Evolutionary conservation across 2,113 vertebrate genomes (phyloP).

Genomic region (Macrotus californicus): DNA sequence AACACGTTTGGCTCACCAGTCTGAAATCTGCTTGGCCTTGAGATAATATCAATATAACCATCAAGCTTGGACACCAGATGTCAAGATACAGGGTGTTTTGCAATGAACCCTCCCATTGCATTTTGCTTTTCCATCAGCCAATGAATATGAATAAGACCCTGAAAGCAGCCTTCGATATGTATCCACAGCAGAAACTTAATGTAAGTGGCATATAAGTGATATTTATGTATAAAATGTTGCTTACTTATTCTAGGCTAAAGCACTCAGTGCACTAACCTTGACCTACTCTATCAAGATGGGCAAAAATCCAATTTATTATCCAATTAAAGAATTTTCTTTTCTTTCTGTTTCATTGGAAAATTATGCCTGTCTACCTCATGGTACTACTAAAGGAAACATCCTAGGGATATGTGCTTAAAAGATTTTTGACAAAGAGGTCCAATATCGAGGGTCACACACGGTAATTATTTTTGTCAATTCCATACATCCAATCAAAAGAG

Average conservation of each 20-base stretch:
- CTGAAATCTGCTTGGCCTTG: background rate
- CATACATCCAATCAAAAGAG: background rate
- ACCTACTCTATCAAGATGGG: slow-evolving; percentile 43
- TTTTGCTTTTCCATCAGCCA: slow-evolving; percentile 42
- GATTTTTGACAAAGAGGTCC: slow-evolving; percentile 20
- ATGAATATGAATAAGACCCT: slow-evolving; percentile 66
- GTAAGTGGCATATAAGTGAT: slow-evolving; percentile 66
- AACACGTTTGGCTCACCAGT: background rate
- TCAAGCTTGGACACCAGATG: background rate
- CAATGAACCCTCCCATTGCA: slow-evolving; percentile 1
- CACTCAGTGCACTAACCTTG: slow-evolving; percentile 58
- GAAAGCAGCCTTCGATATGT: slow-evolving; percentile 13
- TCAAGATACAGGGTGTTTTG: slow-evolving; percentile 11
- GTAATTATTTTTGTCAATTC: background rate
- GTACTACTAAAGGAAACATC: background rate
- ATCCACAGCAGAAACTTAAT: slow-evolving; percentile 52
- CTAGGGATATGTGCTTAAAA: background rate
- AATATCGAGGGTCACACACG: background rate
- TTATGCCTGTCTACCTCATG: slow-evolving; percentile 21
- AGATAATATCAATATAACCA: background rate
- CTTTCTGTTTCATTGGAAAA: slow-evolving; percentile 37
- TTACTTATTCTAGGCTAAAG: slow-evolving; percentile 50
- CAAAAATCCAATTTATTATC: slow-evolving; percentile 65
- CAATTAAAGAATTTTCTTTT: slow-evolving; percentile 55
- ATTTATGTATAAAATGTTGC: slow-evolving; percentile 59